Evolutionary conservation across 2,113 vertebrate genomes (phyloP), one percentile per base, ranked within the genome.

Genomic region (Cochlearius cochlearius): DNA sequence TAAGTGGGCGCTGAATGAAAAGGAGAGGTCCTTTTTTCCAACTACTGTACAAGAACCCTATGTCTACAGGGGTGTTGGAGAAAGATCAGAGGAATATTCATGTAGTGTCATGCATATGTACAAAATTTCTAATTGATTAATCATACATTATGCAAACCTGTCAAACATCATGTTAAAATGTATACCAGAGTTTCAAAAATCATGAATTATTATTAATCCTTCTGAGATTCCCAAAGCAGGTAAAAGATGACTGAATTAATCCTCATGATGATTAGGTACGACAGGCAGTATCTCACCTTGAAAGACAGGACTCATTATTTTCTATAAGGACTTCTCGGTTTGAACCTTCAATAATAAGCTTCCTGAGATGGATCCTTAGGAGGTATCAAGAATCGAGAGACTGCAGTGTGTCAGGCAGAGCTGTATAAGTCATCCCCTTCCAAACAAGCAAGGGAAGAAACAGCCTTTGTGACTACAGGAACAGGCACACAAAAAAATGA

Each of bases 81-180:
- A 90, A 88, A 87, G 91, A 96, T 97, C 91, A 96, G 92, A 96
- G 88, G 62, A 95, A 92, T 91, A 89, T 76, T 84, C 84, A 50
- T 34, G 80, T 67, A 64, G 49, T 92, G 91, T 82, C 94, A 91
- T 95, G 96, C 76, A 91, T 84, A 89, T 41, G 53, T 92, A 91
- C 80, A 92, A 81, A 92, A 94, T 82, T 94, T 94, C 88, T 92
- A 95, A 96, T 94, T 94, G 89, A 87, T 95, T 91, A 96, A 92
- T 87, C 86, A 84, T 62, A 78, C 27, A 47, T 94, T 94, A 78
- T 73, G 32, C 66, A 89, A 94, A 58, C 45, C 25, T 89, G 91
- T 91, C 94, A 97, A 94, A 76, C 26, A 76, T 50, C 30, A 7
- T 95, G 95, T 94, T 90, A 76, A 95, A 94, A 73, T 85, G 19